These are phyloP conservation scores for Scleropages formosus DNA, from an alignment of 2,797 vertebrate genomes.

Conservation along the genomic window DNA sequence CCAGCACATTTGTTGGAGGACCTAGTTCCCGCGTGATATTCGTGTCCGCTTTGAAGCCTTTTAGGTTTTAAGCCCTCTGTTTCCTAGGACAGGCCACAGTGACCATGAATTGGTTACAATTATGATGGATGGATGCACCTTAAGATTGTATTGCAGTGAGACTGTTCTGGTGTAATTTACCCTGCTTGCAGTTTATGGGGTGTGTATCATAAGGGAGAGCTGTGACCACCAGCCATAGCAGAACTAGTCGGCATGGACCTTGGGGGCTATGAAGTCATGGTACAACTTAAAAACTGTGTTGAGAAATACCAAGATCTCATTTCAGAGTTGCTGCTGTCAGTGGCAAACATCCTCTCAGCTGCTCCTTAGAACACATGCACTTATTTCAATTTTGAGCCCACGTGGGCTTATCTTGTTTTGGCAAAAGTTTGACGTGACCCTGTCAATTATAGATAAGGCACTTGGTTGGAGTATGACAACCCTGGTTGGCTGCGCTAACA, in stretches of 20 bases:
- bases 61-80: no score
- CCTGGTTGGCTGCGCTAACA: no score
- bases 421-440: background rate
- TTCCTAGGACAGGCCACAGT: no score
- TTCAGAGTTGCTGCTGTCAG: background rate
- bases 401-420: slow-evolving; percentile 25
- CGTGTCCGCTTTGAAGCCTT: slow-evolving; percentile 7
- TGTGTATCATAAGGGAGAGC: no score
- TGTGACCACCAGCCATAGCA: no score
- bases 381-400: background rate
- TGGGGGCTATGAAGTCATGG: background rate
- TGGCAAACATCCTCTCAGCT: slow-evolving; percentile 9
- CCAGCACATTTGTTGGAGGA: background rate
- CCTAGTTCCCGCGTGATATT: background rate
- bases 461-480: background rate
- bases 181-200: no score
- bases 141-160: no score
- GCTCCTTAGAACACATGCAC: background rate
- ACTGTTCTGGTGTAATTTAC: no score
- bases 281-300: background rate
- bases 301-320: background rate
- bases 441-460: slow-evolving; percentile 19
- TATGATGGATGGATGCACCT: no score
- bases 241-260: background rate
- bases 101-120: no score